These are phyloP conservation scores for Crotalus horridus DNA, from an alignment of 2,113 vertebrate species.

Conservation along the genomic window DNA sequence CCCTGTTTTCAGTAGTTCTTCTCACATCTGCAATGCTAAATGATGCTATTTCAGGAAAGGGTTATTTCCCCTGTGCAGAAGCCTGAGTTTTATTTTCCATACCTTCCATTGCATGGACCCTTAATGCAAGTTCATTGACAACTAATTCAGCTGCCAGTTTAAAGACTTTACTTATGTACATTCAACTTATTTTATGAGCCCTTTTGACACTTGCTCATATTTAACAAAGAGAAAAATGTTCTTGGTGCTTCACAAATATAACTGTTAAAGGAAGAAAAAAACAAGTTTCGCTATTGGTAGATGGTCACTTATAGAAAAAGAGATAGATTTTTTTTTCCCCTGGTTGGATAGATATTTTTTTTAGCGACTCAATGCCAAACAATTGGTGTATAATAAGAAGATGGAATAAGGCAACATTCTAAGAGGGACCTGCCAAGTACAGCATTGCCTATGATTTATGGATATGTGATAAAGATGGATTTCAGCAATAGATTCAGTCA, in stretches of 20 bases:
- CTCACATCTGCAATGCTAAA: neutral
- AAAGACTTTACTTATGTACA: neutral
- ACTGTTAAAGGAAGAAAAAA: neutral
- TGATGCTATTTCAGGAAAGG: rapidly evolving
- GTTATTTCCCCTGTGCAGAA: rapidly evolving
- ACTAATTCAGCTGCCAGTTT: neutral
- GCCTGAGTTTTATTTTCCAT: neutral
- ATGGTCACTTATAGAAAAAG: neutral
- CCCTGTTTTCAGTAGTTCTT: rapidly evolving
- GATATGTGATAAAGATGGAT: conserved; percentile 23
- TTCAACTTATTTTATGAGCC: conserved; percentile 28
- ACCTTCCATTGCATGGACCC: neutral
- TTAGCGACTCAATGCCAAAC: neutral
- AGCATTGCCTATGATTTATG: neutral
- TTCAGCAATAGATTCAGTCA: conserved; percentile 27
- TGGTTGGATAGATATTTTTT: neutral
- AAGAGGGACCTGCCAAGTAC: neutral
- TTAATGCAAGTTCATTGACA: neutral
- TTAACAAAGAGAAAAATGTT: conserved; percentile 17
- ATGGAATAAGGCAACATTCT: neutral
- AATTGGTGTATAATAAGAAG: neutral
- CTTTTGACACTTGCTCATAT: conserved; percentile 17
- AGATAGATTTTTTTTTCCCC: neutral
- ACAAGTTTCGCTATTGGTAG: neutral
- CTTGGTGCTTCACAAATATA: neutral